Conservation (phyloP, 2,797 vertebrate genomes). For the Mycteria americana region DNA sequence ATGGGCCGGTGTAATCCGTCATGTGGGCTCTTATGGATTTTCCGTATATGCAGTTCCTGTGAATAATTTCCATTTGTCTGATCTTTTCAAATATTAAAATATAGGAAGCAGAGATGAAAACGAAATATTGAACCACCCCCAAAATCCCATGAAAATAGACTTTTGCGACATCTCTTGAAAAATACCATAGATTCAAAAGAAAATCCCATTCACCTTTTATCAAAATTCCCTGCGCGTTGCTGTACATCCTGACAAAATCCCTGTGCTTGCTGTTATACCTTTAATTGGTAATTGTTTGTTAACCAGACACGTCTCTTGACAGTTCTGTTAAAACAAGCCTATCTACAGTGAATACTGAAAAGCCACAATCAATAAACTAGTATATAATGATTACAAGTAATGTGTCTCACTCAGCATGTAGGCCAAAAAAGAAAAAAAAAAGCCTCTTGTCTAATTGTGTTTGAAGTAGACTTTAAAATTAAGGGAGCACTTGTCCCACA, state of each 20-base stretch:
- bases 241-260: not conserved
- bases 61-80: not conserved
- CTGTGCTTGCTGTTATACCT: not conserved
- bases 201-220: not conserved
- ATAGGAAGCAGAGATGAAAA: not conserved
- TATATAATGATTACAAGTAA: constrained; percentile 39
- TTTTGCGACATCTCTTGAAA: not conserved
- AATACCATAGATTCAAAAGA: not conserved
- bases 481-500: constrained; percentile 3
- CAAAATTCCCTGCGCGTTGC: not conserved
- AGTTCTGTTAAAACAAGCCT: constrained; percentile 33
- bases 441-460: not conserved
- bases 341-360: constrained; percentile 38
- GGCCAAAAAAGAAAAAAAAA: not conserved
- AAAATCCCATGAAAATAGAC: not conserved
- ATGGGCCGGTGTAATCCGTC: not conserved
- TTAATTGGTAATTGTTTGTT: not conserved
- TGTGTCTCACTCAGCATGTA: not conserved
- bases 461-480: constrained; percentile 44
- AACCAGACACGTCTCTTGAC: not conserved
- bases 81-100: not conserved
- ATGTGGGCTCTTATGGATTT: not conserved
- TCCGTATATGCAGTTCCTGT: not conserved
- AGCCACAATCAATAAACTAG: constrained; percentile 40
- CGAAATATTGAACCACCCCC: not conserved